Evolutionary conservation across 1,140 invertebrate species (phyloP), one percentile per base, ranked within the genome.

Genomic region (Drosophila busckii): DNA sequence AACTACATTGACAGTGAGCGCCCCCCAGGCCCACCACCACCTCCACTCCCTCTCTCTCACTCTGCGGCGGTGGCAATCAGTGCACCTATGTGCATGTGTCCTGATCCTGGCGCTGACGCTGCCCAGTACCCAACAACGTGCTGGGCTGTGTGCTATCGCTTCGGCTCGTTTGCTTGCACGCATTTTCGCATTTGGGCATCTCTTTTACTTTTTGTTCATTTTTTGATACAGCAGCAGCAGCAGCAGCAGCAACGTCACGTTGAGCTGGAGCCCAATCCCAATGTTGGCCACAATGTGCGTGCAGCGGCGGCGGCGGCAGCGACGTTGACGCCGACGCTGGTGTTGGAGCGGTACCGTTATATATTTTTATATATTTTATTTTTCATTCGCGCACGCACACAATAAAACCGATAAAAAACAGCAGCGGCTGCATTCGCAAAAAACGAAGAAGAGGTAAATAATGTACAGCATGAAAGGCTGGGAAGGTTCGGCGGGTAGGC

Each of bases 311-410:
- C 44, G 44, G 32, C 44, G 26, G 34, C 62, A 41, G 45, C 60
- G 53, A 60, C 56, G 56, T n/a, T n/a, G n/a, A n/a, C n/a, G n/a
- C n/a, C n/a, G n/a, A n/a, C n/a, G n/a, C n/a, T n/a, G n/a, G n/a
- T 68, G 73, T 69, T 69, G 50, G 73, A 82, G 75, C 76, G 76
- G 69, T 76, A 82, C 69, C 70, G 76, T 55, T 82, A 83, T 83
- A 82, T 83, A 83, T 83, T 82, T 82, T 82, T 83, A 83, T 82
- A 76, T 70, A 82, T 82, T 82, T 82, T 82, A 82, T 82, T 82
- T 82, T 82, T 82, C 75, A 82, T 70, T 82, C 75, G 78, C 76
- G 76, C 75, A 82, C 75, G 75, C 75, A 82, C 82, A 80, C 76
- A 82, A 82, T 83, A 82, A 82, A 63, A 82, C 76, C 53, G 65